Conservation (phyloP, 2,113 vertebrate genomes). For the Ranitomeya variabilis region DNA sequence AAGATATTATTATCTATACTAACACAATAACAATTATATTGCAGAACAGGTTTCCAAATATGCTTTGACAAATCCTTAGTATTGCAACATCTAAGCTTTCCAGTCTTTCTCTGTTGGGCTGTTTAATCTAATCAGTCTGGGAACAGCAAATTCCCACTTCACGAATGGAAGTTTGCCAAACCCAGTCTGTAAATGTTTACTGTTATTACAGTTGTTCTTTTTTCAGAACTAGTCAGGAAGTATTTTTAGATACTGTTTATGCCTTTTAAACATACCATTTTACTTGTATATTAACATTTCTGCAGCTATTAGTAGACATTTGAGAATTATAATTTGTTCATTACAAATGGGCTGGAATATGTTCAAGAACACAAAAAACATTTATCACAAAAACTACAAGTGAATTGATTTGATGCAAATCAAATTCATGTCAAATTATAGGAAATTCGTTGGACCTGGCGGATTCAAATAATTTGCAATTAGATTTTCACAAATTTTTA, state of each 20-base stretch:
- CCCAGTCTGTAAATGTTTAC: constrained; percentile 32
- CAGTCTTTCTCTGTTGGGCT: constrained; percentile 11
- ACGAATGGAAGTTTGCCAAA: constrained; percentile 38
- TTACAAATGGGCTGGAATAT: neutral
- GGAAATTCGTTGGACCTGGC: too few species aligned
- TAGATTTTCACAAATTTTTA: too few species aligned
- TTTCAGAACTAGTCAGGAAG: constrained; percentile 11
- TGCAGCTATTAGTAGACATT: neutral
- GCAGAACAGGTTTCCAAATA: constrained; percentile 15
- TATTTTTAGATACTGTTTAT: neutral
- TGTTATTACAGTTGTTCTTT: constrained; percentile 28
- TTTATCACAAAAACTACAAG: too few species aligned
- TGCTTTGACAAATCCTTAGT: constrained; percentile 25
- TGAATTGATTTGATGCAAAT: too few species aligned
- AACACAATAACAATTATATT: neutral
- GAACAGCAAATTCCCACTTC: constrained; percentile 35
- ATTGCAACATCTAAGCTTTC: constrained; percentile 21
- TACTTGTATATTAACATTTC: neutral
- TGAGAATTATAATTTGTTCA: neutral
- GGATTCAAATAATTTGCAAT: too few species aligned
- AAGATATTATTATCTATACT: constrained; percentile 6
- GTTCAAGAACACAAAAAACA: neutral
- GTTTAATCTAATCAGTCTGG: constrained; percentile 44
- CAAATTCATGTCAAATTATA: too few species aligned
- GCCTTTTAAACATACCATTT: neutral